phyloP scores from a whole-genome alignment of 2,888 invertebrate species.

The Aporophyla lueneburgensis region DNA sequence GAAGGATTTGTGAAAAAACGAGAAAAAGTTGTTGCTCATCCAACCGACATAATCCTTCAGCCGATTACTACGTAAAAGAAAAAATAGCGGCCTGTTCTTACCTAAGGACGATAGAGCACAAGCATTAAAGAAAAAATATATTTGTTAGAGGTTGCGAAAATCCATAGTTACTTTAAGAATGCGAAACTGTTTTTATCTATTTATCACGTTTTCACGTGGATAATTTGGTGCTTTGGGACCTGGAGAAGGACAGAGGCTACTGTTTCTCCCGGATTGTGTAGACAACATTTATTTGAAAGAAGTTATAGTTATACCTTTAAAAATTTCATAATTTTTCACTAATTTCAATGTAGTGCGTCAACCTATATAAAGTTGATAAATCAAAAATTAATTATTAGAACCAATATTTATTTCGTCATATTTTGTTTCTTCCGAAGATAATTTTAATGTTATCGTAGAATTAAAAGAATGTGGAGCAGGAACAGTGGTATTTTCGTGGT shows the following conservation, averaged over 20 bases:
- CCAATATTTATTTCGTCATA: no score
- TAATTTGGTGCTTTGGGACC: neutral
- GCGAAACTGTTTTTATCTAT: neutral
- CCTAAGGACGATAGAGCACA: neutral
- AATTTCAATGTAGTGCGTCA: no score
- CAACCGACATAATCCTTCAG: constrained; percentile 19
- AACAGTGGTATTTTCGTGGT: no score
- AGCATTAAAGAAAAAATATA: constrained; percentile 2
- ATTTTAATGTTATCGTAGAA: no score
- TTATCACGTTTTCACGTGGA: neutral
- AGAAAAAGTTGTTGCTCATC: constrained; percentile 24
- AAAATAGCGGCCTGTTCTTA: neutral
- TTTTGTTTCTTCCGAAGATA: no score
- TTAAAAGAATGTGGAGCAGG: no score
- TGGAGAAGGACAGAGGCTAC: neutral
- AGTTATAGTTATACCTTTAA: no score
- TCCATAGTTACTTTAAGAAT: no score
- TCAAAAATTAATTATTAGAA: no score
- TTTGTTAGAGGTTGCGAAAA: neutral
- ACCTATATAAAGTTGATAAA: no score
- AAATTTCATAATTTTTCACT: no score
- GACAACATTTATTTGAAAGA: no score
- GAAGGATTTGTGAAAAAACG: constrained; percentile 15
- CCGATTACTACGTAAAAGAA: constrained; percentile 2
- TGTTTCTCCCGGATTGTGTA: neutral